Percentiles rank a stretch among this genome's conserved stretches.
Conservation (phyloP, 2,797 vertebrate species). For the Astyanax mexicanus region DNA sequence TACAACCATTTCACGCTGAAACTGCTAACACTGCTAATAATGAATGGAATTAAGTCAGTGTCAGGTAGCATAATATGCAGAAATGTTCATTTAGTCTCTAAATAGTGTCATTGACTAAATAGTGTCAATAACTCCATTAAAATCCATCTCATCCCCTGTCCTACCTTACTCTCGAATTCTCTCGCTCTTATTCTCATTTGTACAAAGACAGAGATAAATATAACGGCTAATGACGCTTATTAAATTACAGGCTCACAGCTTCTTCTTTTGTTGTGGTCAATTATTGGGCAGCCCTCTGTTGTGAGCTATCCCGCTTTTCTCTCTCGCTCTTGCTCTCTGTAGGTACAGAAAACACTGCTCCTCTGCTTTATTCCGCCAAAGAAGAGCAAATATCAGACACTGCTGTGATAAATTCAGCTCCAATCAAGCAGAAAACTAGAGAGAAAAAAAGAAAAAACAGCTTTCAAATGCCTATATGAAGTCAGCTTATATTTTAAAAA, state of each 20-base stretch:
- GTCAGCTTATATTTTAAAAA: not conserved
- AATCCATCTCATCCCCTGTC: not conserved
- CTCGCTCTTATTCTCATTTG: constrained; percentile 30
- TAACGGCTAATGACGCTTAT: constrained; percentile 50
- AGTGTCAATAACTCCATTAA: not conserved
- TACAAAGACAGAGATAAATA: constrained; percentile 47
- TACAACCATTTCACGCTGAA: too few relatives aligned
- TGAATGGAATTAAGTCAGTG: too few relatives aligned
- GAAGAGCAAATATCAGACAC: not conserved
- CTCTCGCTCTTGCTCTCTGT: not conserved
- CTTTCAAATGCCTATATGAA: not conserved
- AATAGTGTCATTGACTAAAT: too few relatives aligned
- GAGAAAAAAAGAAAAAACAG: too few relatives aligned
- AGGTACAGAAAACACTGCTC: not conserved
- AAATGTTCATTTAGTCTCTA: too few relatives aligned
- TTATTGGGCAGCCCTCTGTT: constrained; percentile 41
- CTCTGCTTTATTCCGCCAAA: not conserved
- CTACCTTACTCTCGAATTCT: constrained; percentile 14
- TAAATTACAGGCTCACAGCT: constrained; percentile 47
- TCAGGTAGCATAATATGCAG: too few relatives aligned
- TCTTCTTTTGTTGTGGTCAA: constrained; percentile 45
- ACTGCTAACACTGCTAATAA: too few relatives aligned
- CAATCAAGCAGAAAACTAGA: not conserved
- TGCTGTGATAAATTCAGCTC: not conserved
- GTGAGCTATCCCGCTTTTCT: not conserved